Conservation (phyloP, 2,113 vertebrate genomes). For the Myotis yumanensis region DNA sequence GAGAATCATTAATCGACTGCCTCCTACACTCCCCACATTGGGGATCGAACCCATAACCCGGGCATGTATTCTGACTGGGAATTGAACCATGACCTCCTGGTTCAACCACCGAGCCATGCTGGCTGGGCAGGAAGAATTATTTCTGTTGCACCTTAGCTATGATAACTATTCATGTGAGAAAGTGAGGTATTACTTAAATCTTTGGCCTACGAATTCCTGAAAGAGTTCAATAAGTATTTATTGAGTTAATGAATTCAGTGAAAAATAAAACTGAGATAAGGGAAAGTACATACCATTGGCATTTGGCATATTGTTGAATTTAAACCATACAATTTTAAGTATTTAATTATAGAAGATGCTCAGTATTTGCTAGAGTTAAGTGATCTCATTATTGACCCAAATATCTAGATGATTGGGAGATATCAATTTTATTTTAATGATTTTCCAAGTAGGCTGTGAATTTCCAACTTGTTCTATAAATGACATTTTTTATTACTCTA, state of each 20-base stretch:
- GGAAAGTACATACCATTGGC: neutral
- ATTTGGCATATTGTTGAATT: neutral
- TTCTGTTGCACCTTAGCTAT: neutral
- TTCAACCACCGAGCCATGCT: no score
- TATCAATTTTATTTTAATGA: neutral
- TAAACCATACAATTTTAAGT: neutral
- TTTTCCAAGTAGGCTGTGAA: neutral
- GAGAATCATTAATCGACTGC: no score
- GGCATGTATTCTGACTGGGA: no score
- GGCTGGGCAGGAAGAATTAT: neutral
- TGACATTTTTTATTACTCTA: neutral
- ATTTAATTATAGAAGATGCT: neutral
- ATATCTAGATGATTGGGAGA: neutral
- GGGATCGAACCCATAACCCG: no score
- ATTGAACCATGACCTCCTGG: no score
- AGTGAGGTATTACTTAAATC: neutral
- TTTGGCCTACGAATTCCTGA: neutral
- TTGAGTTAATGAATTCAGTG: constrained; percentile 21
- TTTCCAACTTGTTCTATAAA: neutral
- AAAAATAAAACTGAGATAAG: constrained; percentile 7
- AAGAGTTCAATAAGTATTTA: neutral
- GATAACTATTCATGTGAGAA: neutral
- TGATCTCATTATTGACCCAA: neutral
- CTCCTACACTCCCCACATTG: no score
- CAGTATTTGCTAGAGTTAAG: neutral